Base-by-base conservation (phyloP, 2,797 vertebrate genomes). In the Centropyge bicolor region DNA sequence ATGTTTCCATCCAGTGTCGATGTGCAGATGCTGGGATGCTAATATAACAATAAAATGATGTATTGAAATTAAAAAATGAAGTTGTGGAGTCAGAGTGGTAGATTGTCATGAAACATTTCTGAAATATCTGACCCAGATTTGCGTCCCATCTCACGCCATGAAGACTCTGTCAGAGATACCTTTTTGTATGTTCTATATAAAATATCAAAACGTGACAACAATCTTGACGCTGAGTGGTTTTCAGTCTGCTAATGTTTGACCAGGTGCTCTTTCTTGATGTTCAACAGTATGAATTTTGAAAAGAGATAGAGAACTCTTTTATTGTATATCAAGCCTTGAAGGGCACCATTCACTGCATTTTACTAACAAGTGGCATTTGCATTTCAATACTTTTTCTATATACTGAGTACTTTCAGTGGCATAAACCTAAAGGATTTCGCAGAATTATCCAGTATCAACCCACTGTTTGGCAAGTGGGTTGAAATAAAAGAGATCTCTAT, bases 191-290 rank as follows among this genome's bases (percentile, higher is more conserved):
- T 4, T 31, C 27, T 31, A 31, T 31, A 31, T 38, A 24, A 54
- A 59, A 70, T 65, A 49, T 67, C 49, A 62, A 74, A 65, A n/a
- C 46, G 43, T 27, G 36, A 61, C n/a, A 48, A 48, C 55, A 61
- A 27, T 56, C 17, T 36, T 60, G 49, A 55, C 61, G 41, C 27
- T 45, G 60, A 63, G 41, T 17, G 19, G 20, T 24, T 82, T 56
- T 27, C 19, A 64, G 6, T 36, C 24, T 46, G 51, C 24, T 70
- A 35, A 43, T 52, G 54, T 38, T 5, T 41, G 6, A 78, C 45
- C 59, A 19, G 22, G 49, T 31, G 16, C 36, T 22, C 31, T 8
- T 38, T 46, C 2, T 65, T 59, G 43, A 31, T 38, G 3, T 24
- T 55, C n/a, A 62, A 5, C 17, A 2, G 46, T 45, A 72, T 49